Percentiles rank a stretch among this genome's conserved stretches.
Conservation (phyloP, 2,113 vertebrate species). For the Sinocyclocheilus anophthalmus region DNA sequence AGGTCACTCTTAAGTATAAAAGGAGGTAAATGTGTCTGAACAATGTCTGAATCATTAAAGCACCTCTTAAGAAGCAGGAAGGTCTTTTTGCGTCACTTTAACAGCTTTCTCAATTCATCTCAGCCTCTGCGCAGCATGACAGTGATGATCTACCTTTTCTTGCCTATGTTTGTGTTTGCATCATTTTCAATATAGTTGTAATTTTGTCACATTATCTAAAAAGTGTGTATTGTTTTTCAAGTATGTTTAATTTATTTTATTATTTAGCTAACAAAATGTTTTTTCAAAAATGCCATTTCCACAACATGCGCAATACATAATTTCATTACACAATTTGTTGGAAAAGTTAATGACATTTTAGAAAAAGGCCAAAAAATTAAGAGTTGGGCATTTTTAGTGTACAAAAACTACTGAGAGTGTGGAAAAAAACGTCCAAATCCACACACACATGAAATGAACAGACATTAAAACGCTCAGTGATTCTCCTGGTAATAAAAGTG, state of each 20-base stretch:
- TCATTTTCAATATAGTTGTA: background rate
- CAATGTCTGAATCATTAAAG: conserved; percentile 24
- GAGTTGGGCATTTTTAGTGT: background rate
- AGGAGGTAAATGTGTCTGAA: background rate
- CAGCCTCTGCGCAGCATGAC: background rate
- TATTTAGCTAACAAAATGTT: no score
- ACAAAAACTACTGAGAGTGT: background rate
- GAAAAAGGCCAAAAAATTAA: background rate
- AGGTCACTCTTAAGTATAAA: conserved; percentile 16
- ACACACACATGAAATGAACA: background rate
- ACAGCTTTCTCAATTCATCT: background rate
- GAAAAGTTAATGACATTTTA: background rate
- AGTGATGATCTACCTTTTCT: conserved; percentile 2
- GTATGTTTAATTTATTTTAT: no score
- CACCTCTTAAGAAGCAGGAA: background rate
- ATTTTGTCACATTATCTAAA: background rate
- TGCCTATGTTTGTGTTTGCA: background rate
- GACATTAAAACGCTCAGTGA: background rate
- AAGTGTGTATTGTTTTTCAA: no score
- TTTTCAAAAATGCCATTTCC: background rate
- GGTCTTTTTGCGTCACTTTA: background rate
- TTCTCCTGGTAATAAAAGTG: background rate
- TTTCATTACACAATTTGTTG: background rate
- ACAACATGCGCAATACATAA: background rate
- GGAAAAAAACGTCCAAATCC: background rate